These are phyloP conservation scores for Caenorhabditis imperialis DNA, from an alignment of 2,888 invertebrate genomes.

Conservation along the genomic window DNA sequence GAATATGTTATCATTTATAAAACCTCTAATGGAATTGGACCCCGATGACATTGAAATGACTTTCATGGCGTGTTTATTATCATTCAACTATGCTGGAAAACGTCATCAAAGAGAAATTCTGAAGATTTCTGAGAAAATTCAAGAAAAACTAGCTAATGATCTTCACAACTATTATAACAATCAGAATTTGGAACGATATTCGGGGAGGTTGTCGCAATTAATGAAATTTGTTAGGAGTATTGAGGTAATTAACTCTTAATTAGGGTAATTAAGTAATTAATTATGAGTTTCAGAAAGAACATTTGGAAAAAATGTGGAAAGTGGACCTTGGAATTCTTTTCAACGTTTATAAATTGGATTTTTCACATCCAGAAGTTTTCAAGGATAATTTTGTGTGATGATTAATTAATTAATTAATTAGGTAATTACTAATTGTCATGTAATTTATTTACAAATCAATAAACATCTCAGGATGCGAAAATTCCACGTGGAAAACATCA, in stretches of 20 bases:
- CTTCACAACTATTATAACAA: conserved; percentile 49
- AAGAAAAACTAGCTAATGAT: conserved; percentile 23
- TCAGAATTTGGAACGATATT: conserved; percentile 28
- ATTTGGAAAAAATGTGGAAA: conserved; percentile 34
- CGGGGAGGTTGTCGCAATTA: conserved; percentile 46
- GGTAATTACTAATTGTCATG: no score
- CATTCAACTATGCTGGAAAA: conserved; percentile 39
- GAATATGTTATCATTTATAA: conserved; percentile 8
- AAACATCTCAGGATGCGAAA: no score
- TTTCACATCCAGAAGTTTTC: conserved; percentile 35
- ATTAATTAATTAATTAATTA: no score
- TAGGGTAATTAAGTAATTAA: no score
- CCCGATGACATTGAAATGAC: conserved; percentile 32
- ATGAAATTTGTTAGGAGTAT: conserved; percentile 49
- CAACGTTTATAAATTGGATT: conserved; percentile 52
- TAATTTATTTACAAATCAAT: no score
- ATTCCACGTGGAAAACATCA: conserved; percentile 8
- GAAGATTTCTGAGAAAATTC: background rate
- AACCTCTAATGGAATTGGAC: conserved; percentile 14
- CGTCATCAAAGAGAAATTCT: background rate
- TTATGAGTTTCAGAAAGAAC: conserved; percentile 34
- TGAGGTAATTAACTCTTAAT: conserved; percentile 30
- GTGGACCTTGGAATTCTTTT: conserved; percentile 48
- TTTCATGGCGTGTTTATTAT: conserved; percentile 35
- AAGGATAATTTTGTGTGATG: conserved; percentile 24